Percentiles rank a stretch among this genome's conserved stretches.
These are phyloP conservation scores for Monomorium pharaonis DNA, from an alignment of 1,140 invertebrate species.

Conservation along the genomic window DNA sequence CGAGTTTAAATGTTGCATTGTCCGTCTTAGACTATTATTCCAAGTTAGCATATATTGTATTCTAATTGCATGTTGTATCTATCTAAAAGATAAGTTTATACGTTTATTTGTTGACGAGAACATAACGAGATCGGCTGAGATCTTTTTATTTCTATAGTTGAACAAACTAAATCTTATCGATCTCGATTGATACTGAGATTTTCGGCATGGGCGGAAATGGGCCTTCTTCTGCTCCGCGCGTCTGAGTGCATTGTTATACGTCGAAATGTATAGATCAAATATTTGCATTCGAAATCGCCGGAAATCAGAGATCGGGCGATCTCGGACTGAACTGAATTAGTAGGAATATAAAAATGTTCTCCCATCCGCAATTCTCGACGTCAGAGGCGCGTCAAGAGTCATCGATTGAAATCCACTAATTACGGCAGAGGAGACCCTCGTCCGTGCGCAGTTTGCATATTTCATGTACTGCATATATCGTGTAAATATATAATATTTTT, in stretches of 20 bases:
- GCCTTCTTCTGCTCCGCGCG: background rate
- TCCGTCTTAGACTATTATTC: background rate
- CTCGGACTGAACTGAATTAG: background rate
- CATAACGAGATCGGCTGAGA: background rate
- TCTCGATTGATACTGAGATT: background rate
- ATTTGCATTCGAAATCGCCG: background rate
- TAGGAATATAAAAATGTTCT: background rate
- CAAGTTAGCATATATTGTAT: background rate
- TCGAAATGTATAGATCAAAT: conserved; percentile 9
- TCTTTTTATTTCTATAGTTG: background rate
- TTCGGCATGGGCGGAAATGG: background rate
- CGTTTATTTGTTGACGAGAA: background rate
- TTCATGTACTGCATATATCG: conserved; percentile 52
- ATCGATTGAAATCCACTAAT: background rate
- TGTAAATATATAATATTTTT: conserved; percentile 61
- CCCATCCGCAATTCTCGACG: background rate
- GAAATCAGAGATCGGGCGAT: background rate
- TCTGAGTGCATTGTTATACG: background rate
- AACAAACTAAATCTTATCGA: background rate
- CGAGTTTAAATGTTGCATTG: background rate
- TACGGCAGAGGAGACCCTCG: background rate
- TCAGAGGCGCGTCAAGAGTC: background rate
- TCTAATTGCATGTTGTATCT: too few species aligned
- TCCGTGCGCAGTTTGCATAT: conserved; percentile 32
- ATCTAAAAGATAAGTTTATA: background rate